These are phyloP conservation scores for Sylvia borin DNA, from an alignment of 2,797 vertebrate genomes.

Conservation along the genomic window DNA sequence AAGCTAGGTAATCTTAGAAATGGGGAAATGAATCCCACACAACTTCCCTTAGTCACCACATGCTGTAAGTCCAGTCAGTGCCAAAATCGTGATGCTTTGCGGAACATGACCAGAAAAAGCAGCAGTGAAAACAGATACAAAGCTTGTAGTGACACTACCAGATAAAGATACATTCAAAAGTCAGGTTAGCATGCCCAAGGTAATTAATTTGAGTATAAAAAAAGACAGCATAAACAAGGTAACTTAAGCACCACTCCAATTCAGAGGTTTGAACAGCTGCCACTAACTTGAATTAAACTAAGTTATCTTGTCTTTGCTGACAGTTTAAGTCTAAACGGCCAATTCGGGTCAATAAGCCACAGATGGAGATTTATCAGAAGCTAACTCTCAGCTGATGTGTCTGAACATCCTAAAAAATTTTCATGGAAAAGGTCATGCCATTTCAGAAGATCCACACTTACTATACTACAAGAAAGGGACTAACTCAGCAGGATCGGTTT, in stretches of 20 bases:
- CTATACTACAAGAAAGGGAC: neutral
- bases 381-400: neutral
- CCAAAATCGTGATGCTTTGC: neutral
- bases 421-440: neutral
- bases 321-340: conserved; percentile 21
- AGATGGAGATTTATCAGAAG: neutral
- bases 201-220: neutral
- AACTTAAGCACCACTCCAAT: neutral
- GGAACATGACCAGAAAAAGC: neutral
- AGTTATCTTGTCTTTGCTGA: neutral
- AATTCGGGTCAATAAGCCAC: neutral
- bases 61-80: neutral
- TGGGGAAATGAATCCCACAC: conserved; percentile 44
- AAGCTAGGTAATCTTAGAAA: conserved; percentile 16
- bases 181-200: neutral
- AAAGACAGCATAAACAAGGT: neutral
- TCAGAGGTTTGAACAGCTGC: neutral
- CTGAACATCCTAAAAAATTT: neutral
- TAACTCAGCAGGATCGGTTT: neutral
- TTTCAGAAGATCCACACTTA: neutral
- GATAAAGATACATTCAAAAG: neutral
- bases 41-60: conserved; percentile 49
- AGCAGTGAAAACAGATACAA: neutral
- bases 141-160: neutral
- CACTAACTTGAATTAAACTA: neutral